phyloP scores from a whole-genome alignment of 2,797 vertebrate genomes.

The Anolis apletophallus region DNA sequence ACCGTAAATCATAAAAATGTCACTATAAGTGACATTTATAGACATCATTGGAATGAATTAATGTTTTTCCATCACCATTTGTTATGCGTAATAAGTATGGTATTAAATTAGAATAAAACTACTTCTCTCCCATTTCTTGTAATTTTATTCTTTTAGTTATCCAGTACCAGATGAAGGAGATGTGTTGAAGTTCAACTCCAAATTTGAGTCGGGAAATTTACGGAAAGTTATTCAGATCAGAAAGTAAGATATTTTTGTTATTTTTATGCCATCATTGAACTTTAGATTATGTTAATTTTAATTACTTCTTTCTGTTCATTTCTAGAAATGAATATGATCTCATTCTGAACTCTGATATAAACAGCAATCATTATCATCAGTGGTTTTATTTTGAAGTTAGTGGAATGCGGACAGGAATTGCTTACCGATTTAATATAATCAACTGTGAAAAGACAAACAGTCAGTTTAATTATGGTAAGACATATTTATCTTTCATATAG shows the following conservation, averaged over 20 bases:
- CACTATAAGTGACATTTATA: neutral
- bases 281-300: constrained; percentile 56
- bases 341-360: constrained; percentile 97
- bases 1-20: neutral
- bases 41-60: neutral
- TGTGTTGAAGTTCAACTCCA: constrained; percentile 95
- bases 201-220: constrained; percentile 97
- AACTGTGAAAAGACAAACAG: constrained; percentile 99
- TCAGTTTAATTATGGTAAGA: constrained; percentile 98
- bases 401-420: constrained; percentile 89
- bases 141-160: constrained; percentile 76
- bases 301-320: constrained; percentile 63
- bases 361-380: constrained; percentile 98
- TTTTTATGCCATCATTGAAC: constrained; percentile 27
- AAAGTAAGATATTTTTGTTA: constrained; percentile 85
- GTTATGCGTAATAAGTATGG: neutral
- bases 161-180: constrained; percentile 87
- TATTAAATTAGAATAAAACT: constrained; percentile 19
- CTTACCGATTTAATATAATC: constrained; percentile 98
- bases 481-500: constrained; percentile 41
- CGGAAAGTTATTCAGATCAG: constrained; percentile 96
- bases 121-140: constrained; percentile 6
- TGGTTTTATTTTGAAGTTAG: constrained; percentile 99
- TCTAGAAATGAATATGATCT: constrained; percentile 95
- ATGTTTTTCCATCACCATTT: neutral